A percentile compares a stretch with the other conserved stretches of the same genome.
phyloP scores from a whole-genome alignment of 2,888 invertebrate genomes.

The Cataglyphis altisquamis region DNA sequence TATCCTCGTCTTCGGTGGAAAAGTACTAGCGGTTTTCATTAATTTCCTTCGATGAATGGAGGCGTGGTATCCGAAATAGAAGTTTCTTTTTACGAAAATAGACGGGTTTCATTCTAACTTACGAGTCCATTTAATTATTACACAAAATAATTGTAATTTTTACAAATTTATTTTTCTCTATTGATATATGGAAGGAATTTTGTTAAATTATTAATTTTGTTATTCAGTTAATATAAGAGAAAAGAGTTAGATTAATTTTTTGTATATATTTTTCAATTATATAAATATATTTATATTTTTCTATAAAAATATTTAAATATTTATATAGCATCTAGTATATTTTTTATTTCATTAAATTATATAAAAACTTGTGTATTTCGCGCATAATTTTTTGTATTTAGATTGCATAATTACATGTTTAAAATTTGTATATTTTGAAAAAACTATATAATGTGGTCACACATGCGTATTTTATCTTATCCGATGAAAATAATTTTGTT shows the following conservation, averaged over 20 bases:
- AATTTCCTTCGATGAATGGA: constrained; percentile 35
- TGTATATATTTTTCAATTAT: background rate
- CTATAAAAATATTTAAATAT: background rate
- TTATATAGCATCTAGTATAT: background rate
- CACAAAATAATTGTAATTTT: background rate
- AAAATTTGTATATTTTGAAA: background rate
- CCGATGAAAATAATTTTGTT: background rate
- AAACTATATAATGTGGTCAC: background rate
- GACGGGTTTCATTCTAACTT: background rate
- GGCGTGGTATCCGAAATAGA: background rate
- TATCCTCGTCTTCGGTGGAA: background rate
- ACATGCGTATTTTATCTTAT: background rate
- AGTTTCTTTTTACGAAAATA: background rate
- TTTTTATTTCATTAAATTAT: background rate
- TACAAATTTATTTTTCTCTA: background rate
- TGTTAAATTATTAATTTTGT: background rate
- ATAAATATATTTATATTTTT: background rate
- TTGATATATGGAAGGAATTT: background rate
- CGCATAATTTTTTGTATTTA: background rate
- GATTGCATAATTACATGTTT: background rate
- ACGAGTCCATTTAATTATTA: background rate
- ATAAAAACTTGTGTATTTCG: background rate
- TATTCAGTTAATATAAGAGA: background rate
- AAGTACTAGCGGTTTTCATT: constrained; percentile 25
- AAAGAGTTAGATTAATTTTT: background rate